phyloP scores from a whole-genome alignment of 2,113 vertebrate genomes.

The Centropus unirufus region DNA sequence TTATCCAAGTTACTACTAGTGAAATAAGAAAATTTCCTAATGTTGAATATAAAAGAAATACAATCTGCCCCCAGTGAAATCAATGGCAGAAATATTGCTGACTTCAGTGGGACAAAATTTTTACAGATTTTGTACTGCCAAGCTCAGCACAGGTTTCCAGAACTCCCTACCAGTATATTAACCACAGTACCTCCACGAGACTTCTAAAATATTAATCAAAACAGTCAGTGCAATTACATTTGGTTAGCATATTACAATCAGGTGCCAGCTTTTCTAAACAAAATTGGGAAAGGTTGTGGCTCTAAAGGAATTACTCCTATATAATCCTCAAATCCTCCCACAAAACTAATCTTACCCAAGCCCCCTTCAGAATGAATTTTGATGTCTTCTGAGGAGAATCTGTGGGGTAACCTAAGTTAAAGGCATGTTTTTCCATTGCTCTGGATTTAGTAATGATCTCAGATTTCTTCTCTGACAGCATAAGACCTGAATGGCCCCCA shows the following conservation, averaged over 20 bases:
- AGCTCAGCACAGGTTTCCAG: constrained; percentile 7
- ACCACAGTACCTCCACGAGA: not conserved
- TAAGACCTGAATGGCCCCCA: not conserved
- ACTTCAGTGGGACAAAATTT: constrained; percentile 4
- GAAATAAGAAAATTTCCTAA: not conserved
- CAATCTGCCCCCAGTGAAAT: not conserved
- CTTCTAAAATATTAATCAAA: constrained; percentile 21
- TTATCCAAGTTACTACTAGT: not conserved
- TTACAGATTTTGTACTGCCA: constrained; percentile 3
- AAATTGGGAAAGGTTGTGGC: not conserved
- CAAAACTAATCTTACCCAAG: not conserved
- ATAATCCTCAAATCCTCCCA: not conserved
- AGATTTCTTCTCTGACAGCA: not conserved
- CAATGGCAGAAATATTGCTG: constrained; percentile 40
- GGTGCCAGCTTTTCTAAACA: not conserved
- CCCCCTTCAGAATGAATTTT: not conserved
- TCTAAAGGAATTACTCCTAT: not conserved
- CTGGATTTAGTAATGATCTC: not conserved
- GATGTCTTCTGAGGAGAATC: not conserved
- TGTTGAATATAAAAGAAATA: not conserved
- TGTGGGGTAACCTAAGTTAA: fast-evolving
- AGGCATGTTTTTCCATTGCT: not conserved
- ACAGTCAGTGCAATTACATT: not conserved
- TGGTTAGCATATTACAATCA: not conserved
- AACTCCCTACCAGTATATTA: not conserved